Percentiles rank a stretch among this genome's conserved stretches.
Conservation (phyloP, 2,888 invertebrate genomes). For the Pinctada fucata region DNA sequence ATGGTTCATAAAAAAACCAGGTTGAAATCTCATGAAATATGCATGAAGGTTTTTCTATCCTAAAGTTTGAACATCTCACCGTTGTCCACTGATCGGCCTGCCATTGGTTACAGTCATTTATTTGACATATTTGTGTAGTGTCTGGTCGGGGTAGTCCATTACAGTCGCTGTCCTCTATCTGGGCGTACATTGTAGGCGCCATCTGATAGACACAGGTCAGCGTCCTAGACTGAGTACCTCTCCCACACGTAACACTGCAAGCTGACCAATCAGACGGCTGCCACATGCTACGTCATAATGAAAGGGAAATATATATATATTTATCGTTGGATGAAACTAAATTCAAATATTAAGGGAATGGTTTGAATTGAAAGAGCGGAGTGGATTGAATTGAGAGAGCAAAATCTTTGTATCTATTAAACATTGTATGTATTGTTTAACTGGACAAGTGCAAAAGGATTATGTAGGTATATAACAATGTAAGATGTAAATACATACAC, state of each 20-base stretch:
- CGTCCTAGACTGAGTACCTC: slow-evolving; percentile 85
- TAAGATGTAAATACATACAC: too few relatives aligned
- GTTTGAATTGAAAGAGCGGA: background rate
- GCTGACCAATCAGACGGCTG: slow-evolving; percentile 35
- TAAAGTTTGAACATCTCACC: too few relatives aligned
- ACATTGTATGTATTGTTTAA: too few relatives aligned
- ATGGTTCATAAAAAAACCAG: too few relatives aligned
- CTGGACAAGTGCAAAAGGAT: too few relatives aligned
- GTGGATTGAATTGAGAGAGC: background rate
- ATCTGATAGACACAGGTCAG: slow-evolving; percentile 85
- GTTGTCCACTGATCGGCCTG: slow-evolving; percentile 80
- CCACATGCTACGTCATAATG: slow-evolving; percentile 24
- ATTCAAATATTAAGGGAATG: background rate
- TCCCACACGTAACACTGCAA: slow-evolving; percentile 88
- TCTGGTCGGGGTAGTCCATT: slow-evolving; percentile 78
- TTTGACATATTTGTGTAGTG: slow-evolving; percentile 65
- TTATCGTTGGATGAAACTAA: too few relatives aligned
- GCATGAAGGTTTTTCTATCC: too few relatives aligned
- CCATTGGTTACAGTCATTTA: slow-evolving; percentile 77
- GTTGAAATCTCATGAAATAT: too few relatives aligned
- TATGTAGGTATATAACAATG: too few relatives aligned
- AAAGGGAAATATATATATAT: too few relatives aligned
- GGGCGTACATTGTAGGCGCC: slow-evolving; percentile 79
- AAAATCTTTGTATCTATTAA: too few relatives aligned
- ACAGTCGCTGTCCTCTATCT: slow-evolving; percentile 83